These are phyloP conservation scores for Galaxias olidus DNA, from an alignment of 2,797 vertebrate genomes.

Conservation along the genomic window DNA sequence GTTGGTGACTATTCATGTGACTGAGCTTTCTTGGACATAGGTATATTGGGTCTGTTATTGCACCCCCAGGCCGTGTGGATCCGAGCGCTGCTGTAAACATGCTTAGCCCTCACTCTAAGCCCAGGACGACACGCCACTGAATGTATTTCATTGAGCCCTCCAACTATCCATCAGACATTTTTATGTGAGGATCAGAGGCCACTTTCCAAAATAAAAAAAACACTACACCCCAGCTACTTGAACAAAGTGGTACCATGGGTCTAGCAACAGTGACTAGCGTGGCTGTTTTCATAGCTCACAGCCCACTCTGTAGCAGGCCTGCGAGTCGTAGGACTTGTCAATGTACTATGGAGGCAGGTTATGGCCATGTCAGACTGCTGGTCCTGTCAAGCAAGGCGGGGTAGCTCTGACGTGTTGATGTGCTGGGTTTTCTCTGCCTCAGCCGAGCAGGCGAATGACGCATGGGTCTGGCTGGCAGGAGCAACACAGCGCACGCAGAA, in stretches of 20 bases:
- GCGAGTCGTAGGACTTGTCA: background rate
- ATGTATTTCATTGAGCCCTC: too few relatives aligned
- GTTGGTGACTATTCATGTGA: too few relatives aligned
- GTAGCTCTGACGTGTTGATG: conserved; percentile 7
- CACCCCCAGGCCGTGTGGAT: too few relatives aligned
- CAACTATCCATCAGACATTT: too few relatives aligned
- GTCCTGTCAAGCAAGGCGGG: background rate
- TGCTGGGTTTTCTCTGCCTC: conserved; percentile 4
- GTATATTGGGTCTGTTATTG: too few relatives aligned
- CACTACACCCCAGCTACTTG: background rate
- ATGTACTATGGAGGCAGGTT: background rate
- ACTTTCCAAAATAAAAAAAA: background rate
- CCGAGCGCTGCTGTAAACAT: too few relatives aligned
- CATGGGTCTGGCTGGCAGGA: conserved; percentile 12
- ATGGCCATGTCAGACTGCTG: background rate
- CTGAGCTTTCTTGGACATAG: too few relatives aligned
- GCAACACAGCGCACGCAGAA: conserved; percentile 16
- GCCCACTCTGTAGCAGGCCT: background rate
- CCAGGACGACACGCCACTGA: too few relatives aligned
- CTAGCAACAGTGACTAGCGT: background rate
- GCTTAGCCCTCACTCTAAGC: too few relatives aligned
- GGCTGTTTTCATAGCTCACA: background rate
- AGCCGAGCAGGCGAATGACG: conserved; percentile 22
- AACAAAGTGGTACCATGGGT: too few relatives aligned
- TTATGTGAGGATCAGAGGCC: background rate